These are phyloP conservation scores for Pseudopleuronectes americanus DNA, from an alignment of 2,797 vertebrate species.

Conservation along the genomic window DNA sequence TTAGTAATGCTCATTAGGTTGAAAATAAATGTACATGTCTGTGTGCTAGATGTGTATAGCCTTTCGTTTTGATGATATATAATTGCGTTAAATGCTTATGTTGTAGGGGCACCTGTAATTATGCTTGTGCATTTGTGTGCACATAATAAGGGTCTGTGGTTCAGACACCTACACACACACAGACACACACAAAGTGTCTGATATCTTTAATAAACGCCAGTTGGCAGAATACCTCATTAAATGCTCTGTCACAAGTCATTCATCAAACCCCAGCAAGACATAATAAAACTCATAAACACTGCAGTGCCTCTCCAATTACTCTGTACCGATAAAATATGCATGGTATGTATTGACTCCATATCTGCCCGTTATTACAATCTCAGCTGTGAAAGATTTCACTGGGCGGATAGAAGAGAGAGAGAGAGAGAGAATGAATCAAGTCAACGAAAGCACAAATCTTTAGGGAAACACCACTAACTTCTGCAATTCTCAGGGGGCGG, in stretches of 20 bases:
- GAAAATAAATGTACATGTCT: slow-evolving; percentile 12
- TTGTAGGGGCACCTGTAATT: background rate
- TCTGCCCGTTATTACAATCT: slow-evolving; percentile 37
- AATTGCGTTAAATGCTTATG: background rate
- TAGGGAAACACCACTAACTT: background rate
- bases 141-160: background rate
- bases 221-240: slow-evolving; percentile 58
- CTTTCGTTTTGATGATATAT: slow-evolving; percentile 6
- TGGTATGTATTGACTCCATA: slow-evolving; percentile 50
- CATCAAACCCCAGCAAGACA: slow-evolving; percentile 51
- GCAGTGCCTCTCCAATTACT: slow-evolving; percentile 11
- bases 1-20: slow-evolving; percentile 8
- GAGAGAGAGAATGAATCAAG: background rate
- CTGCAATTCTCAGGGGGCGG: slow-evolving; percentile 2
- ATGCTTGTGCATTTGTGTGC: slow-evolving; percentile 1
- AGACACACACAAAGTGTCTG: slow-evolving; percentile 4
- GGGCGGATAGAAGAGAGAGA: background rate
- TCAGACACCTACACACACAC: slow-evolving; percentile 11
- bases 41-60: background rate
- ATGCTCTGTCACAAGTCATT: slow-evolving; percentile 61
- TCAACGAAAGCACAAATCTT: slow-evolving; percentile 9
- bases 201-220: slow-evolving; percentile 42
- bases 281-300: slow-evolving; percentile 61
- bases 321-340: slow-evolving; percentile 61
- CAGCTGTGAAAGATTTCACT: slow-evolving; percentile 4